Conservation (phyloP, 2,113 vertebrate genomes). For the Sylvietta virens region DNA sequence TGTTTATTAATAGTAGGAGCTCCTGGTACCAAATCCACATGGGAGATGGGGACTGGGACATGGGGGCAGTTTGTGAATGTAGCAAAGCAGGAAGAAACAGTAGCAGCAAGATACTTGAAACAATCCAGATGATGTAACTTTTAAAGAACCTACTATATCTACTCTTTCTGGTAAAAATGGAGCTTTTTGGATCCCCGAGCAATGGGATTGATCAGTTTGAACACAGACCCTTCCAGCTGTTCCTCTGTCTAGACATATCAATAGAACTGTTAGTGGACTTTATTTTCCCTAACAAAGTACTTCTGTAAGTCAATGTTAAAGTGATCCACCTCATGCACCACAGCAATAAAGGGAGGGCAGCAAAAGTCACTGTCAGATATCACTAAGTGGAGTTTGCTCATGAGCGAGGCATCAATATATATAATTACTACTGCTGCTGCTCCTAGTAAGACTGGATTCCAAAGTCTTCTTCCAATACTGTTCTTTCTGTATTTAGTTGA, state of each 20-base stretch:
- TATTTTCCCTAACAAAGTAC: background rate
- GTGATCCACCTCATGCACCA: background rate
- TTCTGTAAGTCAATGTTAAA: background rate
- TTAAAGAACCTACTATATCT: background rate
- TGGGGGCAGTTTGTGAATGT: background rate
- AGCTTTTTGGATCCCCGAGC: background rate
- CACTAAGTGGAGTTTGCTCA: background rate
- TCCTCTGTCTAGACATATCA: background rate
- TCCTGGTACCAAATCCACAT: background rate
- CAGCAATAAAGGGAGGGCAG: background rate
- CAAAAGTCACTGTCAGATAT: background rate
- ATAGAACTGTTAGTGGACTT: background rate
- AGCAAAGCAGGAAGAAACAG: background rate
- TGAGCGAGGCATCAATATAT: background rate
- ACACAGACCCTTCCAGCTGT: background rate
- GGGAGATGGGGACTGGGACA: rapidly evolving
- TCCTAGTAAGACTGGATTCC: background rate
- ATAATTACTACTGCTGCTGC: background rate
- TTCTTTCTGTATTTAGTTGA: background rate
- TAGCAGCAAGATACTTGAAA: background rate
- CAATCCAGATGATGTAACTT: background rate
- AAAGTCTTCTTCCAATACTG: background rate
- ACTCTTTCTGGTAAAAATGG: background rate
- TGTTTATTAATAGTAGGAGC: background rate
- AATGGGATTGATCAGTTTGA: background rate